Conservation (phyloP, 1,140 invertebrate species). For the Drosophila paulistorum region DNA sequence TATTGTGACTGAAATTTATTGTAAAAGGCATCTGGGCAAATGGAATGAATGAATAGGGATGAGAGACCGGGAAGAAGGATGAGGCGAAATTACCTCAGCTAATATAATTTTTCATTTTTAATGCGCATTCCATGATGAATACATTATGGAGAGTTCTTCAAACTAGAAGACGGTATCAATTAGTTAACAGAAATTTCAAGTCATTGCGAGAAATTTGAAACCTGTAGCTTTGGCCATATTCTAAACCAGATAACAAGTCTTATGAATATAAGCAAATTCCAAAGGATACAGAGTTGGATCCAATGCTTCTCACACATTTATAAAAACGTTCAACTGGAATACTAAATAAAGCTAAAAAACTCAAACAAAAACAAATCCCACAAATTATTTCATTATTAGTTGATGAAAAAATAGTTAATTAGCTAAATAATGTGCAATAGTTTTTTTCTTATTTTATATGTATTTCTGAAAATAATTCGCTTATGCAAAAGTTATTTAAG, state of each 20-base stretch:
- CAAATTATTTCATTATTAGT: background rate
- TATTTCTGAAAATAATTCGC: background rate
- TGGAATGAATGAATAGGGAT: background rate
- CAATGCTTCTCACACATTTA: too few species aligned
- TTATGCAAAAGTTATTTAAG: background rate
- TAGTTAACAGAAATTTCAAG: background rate
- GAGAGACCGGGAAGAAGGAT: background rate
- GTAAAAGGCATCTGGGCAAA: background rate
- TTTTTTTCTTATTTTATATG: background rate
- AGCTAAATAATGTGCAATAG: background rate
- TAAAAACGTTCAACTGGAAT: too few species aligned
- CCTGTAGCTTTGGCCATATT: too few species aligned
- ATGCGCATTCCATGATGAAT: background rate
- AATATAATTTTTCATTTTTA: constrained; percentile 36
- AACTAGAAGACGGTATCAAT: too few species aligned
- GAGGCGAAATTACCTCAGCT: constrained; percentile 34
- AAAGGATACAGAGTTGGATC: too few species aligned
- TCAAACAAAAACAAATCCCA: background rate
- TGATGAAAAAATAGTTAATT: background rate
- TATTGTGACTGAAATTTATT: constrained; percentile 62
- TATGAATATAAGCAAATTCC: too few species aligned
- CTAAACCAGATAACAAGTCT: too few species aligned
- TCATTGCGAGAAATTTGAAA: too few species aligned
- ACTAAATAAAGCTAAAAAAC: too few species aligned
- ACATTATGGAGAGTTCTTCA: background rate